These are phyloP conservation scores for Caenorhabditis sinica DNA, from an alignment of 2,888 invertebrate species.

Conservation along the genomic window DNA sequence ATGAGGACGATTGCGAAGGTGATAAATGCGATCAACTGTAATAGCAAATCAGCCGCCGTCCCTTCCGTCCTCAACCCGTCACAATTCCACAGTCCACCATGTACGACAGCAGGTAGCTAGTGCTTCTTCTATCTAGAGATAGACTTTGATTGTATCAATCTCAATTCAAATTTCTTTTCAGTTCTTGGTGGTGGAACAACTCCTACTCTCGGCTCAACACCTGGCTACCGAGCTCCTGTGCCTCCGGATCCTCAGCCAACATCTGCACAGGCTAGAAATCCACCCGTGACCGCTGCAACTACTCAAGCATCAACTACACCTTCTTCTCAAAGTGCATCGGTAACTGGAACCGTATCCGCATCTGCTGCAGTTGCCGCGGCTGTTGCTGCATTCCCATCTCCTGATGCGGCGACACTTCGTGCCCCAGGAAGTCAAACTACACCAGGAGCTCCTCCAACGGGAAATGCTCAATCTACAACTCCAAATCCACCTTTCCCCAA, in stretches of 20 bases:
- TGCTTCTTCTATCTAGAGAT: background rate
- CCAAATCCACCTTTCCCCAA: constrained; percentile 36
- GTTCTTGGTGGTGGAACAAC: constrained; percentile 29
- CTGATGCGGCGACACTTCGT: constrained; percentile 44
- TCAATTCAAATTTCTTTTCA: too few species aligned
- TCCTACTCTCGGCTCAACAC: constrained; percentile 55
- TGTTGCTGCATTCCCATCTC: constrained; percentile 57
- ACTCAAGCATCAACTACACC: constrained; percentile 49
- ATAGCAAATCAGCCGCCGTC: constrained; percentile 82
- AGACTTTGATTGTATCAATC: too few species aligned
- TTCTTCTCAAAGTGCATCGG: constrained; percentile 15
- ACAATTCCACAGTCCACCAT: constrained; percentile 69
- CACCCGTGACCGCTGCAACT: constrained; percentile 21
- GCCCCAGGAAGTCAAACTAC: constrained; percentile 20
- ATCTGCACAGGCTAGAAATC: constrained; percentile 58
- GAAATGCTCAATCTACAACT: background rate
- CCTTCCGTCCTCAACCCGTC: constrained; percentile 79
- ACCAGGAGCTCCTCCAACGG: constrained; percentile 6
- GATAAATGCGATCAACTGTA: constrained; percentile 83
- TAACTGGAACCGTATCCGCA: constrained; percentile 31
- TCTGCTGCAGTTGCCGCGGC: constrained; percentile 22
- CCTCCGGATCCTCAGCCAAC: constrained; percentile 79
- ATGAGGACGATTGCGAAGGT: constrained; percentile 83
- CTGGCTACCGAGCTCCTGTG: constrained; percentile 69
- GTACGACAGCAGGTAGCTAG: constrained; percentile 51